Percentiles rank a stretch among this genome's conserved stretches.
phyloP scores from a whole-genome alignment of 2,888 invertebrate genomes.

The Tuberolachnus salignus region DNA sequence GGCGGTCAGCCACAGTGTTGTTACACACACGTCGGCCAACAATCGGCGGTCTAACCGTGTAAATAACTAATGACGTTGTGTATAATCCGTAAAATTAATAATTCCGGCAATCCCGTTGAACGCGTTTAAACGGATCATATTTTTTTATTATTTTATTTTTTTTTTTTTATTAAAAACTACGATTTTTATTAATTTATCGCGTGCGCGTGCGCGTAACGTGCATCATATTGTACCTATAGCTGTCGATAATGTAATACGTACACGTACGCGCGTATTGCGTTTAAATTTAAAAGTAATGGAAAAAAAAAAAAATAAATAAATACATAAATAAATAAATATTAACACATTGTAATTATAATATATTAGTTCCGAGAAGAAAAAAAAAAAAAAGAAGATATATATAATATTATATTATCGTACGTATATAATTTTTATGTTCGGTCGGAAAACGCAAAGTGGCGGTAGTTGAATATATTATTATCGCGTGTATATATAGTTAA shows the following conservation, averaged over 20 bases:
- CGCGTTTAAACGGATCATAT: too few relatives aligned
- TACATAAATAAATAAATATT: too few relatives aligned
- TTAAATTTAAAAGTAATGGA: slow-evolving; percentile 17
- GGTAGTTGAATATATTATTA: slow-evolving; percentile 5
- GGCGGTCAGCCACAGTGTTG: too few relatives aligned
- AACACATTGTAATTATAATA: slow-evolving; percentile 37
- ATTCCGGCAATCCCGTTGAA: too few relatives aligned
- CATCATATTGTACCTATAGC: neutral
- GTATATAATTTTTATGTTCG: slow-evolving; percentile 22
- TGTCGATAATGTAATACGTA: neutral
- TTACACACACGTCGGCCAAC: too few relatives aligned
- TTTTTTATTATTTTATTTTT: too few relatives aligned
- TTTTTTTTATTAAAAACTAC: too few relatives aligned
- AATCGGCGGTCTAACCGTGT: too few relatives aligned
- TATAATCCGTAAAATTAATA: too few relatives aligned
- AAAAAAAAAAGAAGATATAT: slow-evolving; percentile 4
- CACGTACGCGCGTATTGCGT: neutral
- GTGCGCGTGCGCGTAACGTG: too few relatives aligned
- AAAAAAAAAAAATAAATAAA: slow-evolving; percentile 41
- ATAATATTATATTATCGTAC: neutral
- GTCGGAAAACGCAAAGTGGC: slow-evolving; percentile 8
- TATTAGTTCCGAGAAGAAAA: slow-evolving; percentile 22
- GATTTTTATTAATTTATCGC: too few relatives aligned
- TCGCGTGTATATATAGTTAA: neutral
- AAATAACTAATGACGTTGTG: too few relatives aligned